These are phyloP conservation scores for Acanthosepion esculentum DNA, from an alignment of 2,888 invertebrate genomes.

Conservation along the genomic window DNA sequence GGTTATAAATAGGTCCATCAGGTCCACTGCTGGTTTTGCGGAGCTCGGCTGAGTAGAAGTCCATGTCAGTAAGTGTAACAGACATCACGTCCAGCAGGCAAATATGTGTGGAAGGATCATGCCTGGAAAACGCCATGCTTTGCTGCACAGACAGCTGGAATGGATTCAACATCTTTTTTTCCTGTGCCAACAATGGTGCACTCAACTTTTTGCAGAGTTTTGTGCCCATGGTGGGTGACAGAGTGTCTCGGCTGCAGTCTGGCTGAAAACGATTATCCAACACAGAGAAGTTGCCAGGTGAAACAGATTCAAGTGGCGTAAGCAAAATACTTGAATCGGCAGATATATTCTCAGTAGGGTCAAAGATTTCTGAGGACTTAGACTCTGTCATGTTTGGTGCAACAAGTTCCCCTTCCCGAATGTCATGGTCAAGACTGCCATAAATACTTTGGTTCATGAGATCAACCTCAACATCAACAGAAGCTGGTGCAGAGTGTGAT, in stretches of 20 bases:
- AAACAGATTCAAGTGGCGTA: not conserved
- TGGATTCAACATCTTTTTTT: constrained; percentile 47
- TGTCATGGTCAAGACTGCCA: constrained; percentile 69
- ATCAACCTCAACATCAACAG: constrained; percentile 55
- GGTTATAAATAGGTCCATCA: constrained; percentile 59
- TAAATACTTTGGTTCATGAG: constrained; percentile 72
- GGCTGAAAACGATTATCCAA: not conserved
- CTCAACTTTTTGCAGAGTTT: constrained; percentile 37
- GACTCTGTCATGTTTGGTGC: constrained; percentile 45
- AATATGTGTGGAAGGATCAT: constrained; percentile 53
- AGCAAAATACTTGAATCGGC: constrained; percentile 8
- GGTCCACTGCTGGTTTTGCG: not conserved
- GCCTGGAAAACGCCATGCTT: constrained; percentile 38
- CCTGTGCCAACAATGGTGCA: constrained; percentile 43
- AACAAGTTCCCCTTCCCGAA: constrained; percentile 56
- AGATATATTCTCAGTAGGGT: constrained; percentile 53
- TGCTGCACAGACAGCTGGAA: constrained; percentile 36
- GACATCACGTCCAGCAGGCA: constrained; percentile 85
- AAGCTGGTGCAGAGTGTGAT: not conserved
- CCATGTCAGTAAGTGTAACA: constrained; percentile 85
- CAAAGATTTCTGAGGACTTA: constrained; percentile 52
- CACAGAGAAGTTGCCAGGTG: constrained; percentile 42
- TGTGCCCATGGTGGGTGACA: not conserved
- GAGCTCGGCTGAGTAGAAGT: constrained; percentile 82
- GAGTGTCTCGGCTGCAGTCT: not conserved